Conservation (phyloP, 2,797 vertebrate species). For the Zenarchopterus dispar region DNA sequence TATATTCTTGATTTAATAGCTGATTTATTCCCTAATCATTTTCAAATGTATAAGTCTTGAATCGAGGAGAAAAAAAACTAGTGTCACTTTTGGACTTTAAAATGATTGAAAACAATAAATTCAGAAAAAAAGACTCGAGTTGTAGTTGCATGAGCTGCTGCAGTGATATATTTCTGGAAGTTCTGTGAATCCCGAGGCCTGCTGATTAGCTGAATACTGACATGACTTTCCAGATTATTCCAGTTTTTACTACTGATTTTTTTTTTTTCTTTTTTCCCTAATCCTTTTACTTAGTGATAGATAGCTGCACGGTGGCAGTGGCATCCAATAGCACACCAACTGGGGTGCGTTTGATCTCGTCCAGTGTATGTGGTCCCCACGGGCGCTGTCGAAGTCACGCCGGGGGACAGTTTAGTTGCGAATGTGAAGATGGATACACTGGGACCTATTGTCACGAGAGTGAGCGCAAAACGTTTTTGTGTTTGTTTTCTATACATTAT, state of each 20-base stretch:
- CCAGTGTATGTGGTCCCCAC: conserved; percentile 91
- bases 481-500: not conserved
- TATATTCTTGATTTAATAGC: not conserved
- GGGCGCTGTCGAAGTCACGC: conserved; percentile 90
- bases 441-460: conserved; percentile 95
- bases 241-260: too few relatives aligned
- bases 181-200: too few relatives aligned
- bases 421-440: conserved; percentile 91
- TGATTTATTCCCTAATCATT: not conserved
- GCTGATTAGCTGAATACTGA: too few relatives aligned
- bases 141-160: too few relatives aligned
- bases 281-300: conserved; percentile 86
- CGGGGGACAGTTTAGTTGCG: conserved; percentile 92
- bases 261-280: too few relatives aligned
- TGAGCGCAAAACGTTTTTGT: conserved; percentile 70
- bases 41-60: not conserved
- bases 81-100: too few relatives aligned
- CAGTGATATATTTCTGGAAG: too few relatives aligned
- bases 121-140: too few relatives aligned
- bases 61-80: too few relatives aligned
- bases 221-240: too few relatives aligned
- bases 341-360: conserved; percentile 90
- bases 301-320: conserved; percentile 94
- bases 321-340: conserved; percentile 88
- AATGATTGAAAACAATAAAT: too few relatives aligned